Conservation (phyloP, 2,797 vertebrate genomes). For the Astyanax mexicanus region DNA sequence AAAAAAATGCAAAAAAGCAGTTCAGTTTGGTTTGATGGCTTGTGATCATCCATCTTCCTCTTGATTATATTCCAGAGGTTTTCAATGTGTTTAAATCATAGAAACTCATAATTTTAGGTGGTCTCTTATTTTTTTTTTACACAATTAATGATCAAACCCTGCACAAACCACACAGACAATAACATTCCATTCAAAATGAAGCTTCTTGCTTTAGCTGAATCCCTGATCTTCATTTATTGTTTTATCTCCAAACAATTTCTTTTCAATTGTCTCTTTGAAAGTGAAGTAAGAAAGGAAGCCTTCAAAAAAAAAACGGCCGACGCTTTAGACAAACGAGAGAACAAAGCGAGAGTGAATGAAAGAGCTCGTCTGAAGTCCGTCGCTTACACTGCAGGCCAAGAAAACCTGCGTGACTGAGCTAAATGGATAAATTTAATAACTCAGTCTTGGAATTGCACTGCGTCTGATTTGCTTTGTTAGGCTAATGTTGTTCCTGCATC, state of each 20-base stretch:
- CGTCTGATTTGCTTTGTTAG: conserved; percentile 15
- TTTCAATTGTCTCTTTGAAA: background rate
- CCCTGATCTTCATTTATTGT: background rate
- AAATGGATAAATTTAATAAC: conserved; percentile 3
- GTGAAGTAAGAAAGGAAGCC: background rate
- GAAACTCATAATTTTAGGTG: too few relatives aligned
- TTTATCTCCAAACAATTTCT: background rate
- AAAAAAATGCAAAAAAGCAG: too few relatives aligned
- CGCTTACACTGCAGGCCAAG: conserved; percentile 29
- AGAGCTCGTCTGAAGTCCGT: conserved; percentile 13
- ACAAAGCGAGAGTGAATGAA: conserved; percentile 28
- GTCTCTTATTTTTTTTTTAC: too few relatives aligned
- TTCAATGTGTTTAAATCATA: too few relatives aligned
- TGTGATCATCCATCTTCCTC: too few relatives aligned
- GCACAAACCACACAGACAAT: background rate
- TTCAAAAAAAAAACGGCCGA: background rate
- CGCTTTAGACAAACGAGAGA: conserved; percentile 22
- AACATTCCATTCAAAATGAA: background rate
- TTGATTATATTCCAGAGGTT: too few relatives aligned
- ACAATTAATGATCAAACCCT: background rate
- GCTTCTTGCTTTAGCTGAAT: background rate
- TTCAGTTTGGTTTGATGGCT: too few relatives aligned
- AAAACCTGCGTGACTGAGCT: background rate
- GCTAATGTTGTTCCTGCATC: background rate
- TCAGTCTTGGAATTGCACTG: background rate